Evolutionary conservation across 2,113 vertebrate species (phyloP).

Genomic region (Pachypanchax playfairii): DNA sequence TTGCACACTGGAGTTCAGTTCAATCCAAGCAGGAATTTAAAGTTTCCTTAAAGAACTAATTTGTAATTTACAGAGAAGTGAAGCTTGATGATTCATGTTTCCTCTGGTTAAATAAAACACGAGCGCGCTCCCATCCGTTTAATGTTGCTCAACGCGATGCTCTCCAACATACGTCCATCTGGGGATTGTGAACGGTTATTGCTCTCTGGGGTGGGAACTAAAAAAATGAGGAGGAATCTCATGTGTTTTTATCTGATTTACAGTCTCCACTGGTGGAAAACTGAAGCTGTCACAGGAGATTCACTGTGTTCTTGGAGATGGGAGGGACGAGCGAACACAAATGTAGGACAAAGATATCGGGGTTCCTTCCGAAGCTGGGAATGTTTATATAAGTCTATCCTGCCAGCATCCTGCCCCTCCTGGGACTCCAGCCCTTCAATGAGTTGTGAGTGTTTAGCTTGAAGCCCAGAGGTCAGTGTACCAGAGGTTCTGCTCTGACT

Average conservation of each 20-base stretch:
- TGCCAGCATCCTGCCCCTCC: no score
- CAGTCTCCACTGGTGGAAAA: slow-evolving; percentile 17
- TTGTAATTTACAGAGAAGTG: slow-evolving; percentile 17
- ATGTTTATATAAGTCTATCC: slow-evolving; percentile 51
- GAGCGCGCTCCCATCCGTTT: no score
- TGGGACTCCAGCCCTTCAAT: slow-evolving; percentile 15
- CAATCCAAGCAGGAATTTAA: slow-evolving; percentile 12
- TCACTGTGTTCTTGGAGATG: slow-evolving; percentile 42
- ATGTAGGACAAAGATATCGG: slow-evolving; percentile 59
- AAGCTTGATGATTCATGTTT: background rate
- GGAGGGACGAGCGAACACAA: slow-evolving; percentile 44
- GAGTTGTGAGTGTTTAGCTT: slow-evolving; percentile 43
- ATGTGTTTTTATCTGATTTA: slow-evolving; percentile 46
- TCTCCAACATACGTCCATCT: slow-evolving; percentile 19
- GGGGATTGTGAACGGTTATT: slow-evolving; percentile 48
- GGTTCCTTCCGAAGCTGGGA: slow-evolving; percentile 43
- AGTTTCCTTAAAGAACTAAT: slow-evolving; percentile 7
- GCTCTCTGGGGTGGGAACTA: slow-evolving; percentile 46
- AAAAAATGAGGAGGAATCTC: slow-evolving; percentile 21
- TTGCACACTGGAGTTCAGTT: slow-evolving; percentile 24
- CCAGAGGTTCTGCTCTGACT: slow-evolving; percentile 15
- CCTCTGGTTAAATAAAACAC: slow-evolving; percentile 22
- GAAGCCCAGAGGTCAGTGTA: slow-evolving; percentile 25
- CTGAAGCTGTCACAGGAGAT: slow-evolving; percentile 47
- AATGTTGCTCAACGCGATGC: slow-evolving; percentile 3